A percentile compares a stretch with the other conserved stretches of the same genome.
phyloP scores from a whole-genome alignment of 2,888 invertebrate species.

The Resseliella maxima region DNA sequence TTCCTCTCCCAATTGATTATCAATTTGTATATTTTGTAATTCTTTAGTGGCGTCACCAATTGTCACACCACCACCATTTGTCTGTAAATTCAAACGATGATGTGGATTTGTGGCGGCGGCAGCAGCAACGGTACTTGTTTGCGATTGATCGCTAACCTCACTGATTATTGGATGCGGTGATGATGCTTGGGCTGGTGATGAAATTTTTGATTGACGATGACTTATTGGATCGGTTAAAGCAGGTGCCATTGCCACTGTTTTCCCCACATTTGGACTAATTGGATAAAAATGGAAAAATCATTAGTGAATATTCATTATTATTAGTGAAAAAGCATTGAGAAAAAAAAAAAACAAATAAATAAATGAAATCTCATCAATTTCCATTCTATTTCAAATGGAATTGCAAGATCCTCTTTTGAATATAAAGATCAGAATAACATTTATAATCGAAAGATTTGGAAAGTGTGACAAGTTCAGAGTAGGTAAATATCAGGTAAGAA shows the following conservation, averaged over 20 bases:
- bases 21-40: neutral
- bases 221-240: constrained; percentile 83
- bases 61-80: constrained; percentile 43
- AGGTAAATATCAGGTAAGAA: too few species aligned
- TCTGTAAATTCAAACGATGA: constrained; percentile 20
- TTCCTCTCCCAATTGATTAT: neutral
- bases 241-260: constrained; percentile 80
- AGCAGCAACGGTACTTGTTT: too few species aligned
- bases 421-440: too few species aligned
- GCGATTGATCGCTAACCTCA: constrained; percentile 39
- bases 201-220: constrained; percentile 65
- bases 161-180: constrained; percentile 62
- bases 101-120: neutral
- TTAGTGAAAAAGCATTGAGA: too few species aligned
- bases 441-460: too few species aligned
- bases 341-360: too few species aligned
- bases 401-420: too few species aligned
- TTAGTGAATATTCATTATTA: neutral
- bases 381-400: too few species aligned
- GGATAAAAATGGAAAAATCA: neutral
- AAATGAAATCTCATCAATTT: too few species aligned
- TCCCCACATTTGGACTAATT: constrained; percentile 17
- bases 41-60: constrained; percentile 15
- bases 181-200: constrained; percentile 67
- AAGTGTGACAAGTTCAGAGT: too few species aligned